phyloP scores from a whole-genome alignment of 2,797 vertebrate genomes.

The Labeo calbasu region DNA sequence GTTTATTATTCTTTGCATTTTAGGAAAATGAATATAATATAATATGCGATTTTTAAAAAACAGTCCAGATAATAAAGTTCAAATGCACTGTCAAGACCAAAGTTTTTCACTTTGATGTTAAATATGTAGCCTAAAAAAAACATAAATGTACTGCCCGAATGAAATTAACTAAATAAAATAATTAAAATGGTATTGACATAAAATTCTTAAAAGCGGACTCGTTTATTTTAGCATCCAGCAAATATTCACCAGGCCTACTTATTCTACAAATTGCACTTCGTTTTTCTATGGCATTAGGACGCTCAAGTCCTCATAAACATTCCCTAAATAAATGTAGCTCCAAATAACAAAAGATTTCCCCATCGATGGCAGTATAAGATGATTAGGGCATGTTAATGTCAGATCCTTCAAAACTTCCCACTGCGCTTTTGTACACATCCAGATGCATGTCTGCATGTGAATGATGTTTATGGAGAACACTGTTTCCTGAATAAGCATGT shows the following conservation, averaged over 20 bases:
- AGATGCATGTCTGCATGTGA: slow-evolving; percentile 61
- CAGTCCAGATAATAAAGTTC: neutral
- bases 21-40: neutral
- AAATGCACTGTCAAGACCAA: neutral
- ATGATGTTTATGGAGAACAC: slow-evolving; percentile 60
- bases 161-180: neutral
- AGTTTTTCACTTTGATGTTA: neutral
- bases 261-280: neutral
- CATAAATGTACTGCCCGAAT: neutral
- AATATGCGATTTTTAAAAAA: neutral
- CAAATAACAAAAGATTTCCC: slow-evolving; percentile 27
- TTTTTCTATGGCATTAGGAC: neutral
- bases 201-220: neutral
- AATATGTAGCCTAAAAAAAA: neutral
- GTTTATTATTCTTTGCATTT: neutral
- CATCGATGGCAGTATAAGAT: slow-evolving; percentile 31
- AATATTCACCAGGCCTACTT: slow-evolving; percentile 4
- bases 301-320: slow-evolving; percentile 6
- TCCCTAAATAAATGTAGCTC: slow-evolving; percentile 36
- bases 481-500: slow-evolving; percentile 66
- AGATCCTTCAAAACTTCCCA: slow-evolving; percentile 39
- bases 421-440: slow-evolving; percentile 40
- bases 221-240: slow-evolving; percentile 2
- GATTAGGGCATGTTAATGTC: slow-evolving; percentile 51
- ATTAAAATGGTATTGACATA: neutral